Percentiles rank a stretch among this genome's conserved stretches.
phyloP scores from a whole-genome alignment of 2,888 invertebrate species.

The Beris chalybata region DNA sequence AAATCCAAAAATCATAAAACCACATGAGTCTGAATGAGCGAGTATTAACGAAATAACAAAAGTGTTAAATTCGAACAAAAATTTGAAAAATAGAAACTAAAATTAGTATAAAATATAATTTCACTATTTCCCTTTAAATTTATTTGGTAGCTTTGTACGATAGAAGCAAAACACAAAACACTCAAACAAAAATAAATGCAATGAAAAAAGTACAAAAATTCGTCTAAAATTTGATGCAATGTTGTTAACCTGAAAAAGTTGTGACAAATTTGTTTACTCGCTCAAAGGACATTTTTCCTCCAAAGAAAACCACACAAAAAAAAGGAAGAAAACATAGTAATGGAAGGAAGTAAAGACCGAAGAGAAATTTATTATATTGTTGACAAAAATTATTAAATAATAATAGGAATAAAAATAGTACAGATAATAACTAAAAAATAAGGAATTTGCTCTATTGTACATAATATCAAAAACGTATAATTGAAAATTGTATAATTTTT shows the following conservation, averaged over 20 bases:
- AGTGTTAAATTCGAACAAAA: too few relatives aligned
- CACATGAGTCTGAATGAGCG: conserved; percentile 26
- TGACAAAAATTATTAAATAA: too few relatives aligned
- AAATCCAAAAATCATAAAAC: not conserved
- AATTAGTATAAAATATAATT: too few relatives aligned
- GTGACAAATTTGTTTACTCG: conserved; percentile 14
- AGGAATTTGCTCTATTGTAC: too few relatives aligned
- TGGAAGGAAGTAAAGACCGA: not conserved
- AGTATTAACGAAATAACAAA: not conserved
- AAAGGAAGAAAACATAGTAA: not conserved
- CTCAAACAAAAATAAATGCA: not conserved
- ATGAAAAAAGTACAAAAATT: conserved; percentile 18
- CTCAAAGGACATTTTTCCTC: conserved; percentile 22
- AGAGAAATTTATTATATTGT: not conserved
- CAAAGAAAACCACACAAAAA: conserved; percentile 10
- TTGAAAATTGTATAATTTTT: too few relatives aligned
- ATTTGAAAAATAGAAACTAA: too few relatives aligned
- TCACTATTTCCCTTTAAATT: too few relatives aligned
- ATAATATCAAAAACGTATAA: too few relatives aligned
- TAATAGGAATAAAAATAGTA: too few relatives aligned
- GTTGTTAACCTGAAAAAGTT: conserved; percentile 14
- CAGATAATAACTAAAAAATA: too few relatives aligned
- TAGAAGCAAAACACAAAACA: too few relatives aligned
- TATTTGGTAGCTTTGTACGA: too few relatives aligned
- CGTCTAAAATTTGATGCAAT: not conserved